These are phyloP conservation scores for Delia radicum DNA, from an alignment of 1,140 invertebrate species.

Conservation along the genomic window DNA sequence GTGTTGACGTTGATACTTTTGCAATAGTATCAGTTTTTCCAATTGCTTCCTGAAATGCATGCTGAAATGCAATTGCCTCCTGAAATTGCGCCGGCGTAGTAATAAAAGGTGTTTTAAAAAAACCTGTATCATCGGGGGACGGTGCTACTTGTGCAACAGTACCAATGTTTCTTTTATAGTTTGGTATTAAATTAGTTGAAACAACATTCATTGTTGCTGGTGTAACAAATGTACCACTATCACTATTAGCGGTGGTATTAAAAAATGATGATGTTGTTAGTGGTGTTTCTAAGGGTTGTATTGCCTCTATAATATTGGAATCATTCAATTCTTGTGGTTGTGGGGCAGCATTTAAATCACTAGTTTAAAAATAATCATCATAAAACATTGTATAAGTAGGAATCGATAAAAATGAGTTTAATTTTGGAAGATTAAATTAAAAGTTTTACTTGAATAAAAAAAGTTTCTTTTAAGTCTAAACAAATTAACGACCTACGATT, in stretches of 20 bases:
- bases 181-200: background rate
- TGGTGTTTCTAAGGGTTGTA: background rate
- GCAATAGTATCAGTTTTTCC: background rate
- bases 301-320: background rate
- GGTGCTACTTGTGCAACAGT: background rate
- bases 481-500: no score
- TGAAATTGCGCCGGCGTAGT: background rate
- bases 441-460: no score
- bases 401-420: no score
- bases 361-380: no score
- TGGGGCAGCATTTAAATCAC: no score
- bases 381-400: no score
- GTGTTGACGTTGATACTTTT: background rate
- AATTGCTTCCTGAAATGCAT: background rate
- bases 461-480: no score
- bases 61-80: background rate
- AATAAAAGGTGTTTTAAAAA: background rate
- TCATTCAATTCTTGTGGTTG: no score
- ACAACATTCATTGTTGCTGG: no score
- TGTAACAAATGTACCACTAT: background rate
- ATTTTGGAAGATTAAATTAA: no score
- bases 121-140: background rate
- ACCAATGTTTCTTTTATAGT: background rate
- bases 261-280: background rate
- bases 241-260: background rate